These are phyloP conservation scores for Nibea coibor DNA, from an alignment of 2,113 vertebrate genomes.

Conservation along the genomic window DNA sequence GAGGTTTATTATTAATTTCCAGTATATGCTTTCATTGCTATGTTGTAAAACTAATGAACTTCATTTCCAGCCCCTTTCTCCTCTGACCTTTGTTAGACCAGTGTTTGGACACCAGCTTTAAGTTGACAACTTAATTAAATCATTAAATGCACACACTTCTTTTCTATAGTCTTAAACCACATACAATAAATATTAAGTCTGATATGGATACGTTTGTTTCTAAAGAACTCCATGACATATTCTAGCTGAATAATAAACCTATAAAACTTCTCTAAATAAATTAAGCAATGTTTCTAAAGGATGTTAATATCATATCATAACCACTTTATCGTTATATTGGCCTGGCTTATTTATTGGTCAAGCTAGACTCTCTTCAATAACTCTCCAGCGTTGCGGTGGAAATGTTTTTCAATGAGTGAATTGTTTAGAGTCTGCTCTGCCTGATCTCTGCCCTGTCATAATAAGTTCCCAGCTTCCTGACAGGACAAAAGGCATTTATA, in stretches of 20 bases:
- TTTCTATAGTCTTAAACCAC: background rate
- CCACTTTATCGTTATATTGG: background rate
- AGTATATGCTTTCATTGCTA: background rate
- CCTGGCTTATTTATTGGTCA: background rate
- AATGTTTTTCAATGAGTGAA: conserved; percentile 16
- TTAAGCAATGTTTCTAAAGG: background rate
- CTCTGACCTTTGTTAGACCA: background rate
- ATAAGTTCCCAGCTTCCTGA: conserved; percentile 29
- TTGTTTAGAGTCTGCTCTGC: background rate
- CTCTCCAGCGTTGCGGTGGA: background rate
- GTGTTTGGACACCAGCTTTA: background rate
- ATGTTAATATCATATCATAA: background rate
- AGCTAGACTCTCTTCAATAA: background rate
- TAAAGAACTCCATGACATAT: background rate
- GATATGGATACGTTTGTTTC: background rate
- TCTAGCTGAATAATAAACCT: background rate
- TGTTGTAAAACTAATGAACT: background rate
- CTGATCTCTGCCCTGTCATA: conserved; percentile 19
- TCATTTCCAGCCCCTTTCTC: background rate
- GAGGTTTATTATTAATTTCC: background rate
- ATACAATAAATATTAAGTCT: background rate
- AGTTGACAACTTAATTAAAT: too few species aligned
- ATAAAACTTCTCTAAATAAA: background rate
- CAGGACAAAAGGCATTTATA: conserved; percentile 32
- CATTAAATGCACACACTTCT: too few species aligned